These are phyloP conservation scores for Lordiphosa stackelbergi DNA, from an alignment of 1,140 invertebrate genomes.

Conservation along the genomic window DNA sequence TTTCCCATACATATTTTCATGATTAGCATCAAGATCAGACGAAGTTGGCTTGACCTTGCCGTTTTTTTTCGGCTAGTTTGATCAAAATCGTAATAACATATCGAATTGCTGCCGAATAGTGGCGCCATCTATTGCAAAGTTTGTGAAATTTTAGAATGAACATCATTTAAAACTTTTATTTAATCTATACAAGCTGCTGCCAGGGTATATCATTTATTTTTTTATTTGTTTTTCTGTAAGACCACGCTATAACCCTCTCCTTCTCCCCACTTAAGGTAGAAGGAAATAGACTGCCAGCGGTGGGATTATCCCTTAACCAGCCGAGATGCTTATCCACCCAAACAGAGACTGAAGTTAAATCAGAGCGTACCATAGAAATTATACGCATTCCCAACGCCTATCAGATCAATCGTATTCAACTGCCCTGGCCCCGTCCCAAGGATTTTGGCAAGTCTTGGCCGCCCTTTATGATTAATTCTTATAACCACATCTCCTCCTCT, in stretches of 20 bases:
- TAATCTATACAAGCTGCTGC: too few species aligned
- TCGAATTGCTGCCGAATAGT: too few species aligned
- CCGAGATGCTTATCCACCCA: background rate
- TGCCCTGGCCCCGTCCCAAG: conserved; percentile 20
- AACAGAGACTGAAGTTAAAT: background rate
- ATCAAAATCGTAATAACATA: too few species aligned
- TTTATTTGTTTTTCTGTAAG: too few species aligned
- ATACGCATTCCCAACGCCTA: conserved; percentile 36
- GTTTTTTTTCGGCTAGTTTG: too few species aligned
- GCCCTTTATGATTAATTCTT: background rate
- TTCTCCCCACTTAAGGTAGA: conserved; percentile 29
- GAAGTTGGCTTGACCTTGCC: too few species aligned
- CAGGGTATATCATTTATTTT: too few species aligned
- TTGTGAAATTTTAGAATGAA: too few species aligned
- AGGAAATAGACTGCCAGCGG: conserved; percentile 29
- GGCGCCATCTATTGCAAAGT: too few species aligned
- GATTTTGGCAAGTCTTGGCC: conserved; percentile 37
- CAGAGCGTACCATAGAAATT: conserved; percentile 6
- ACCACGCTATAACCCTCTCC: background rate
- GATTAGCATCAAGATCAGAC: too few species aligned
- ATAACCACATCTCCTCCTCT: background rate
- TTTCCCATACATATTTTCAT: too few species aligned
- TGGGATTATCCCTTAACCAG: background rate
- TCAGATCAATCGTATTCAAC: conserved; percentile 22
- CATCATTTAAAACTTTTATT: too few species aligned